These are phyloP conservation scores for Lepidostoma basale DNA, from an alignment of 1,140 invertebrate species.

Conservation along the genomic window DNA sequence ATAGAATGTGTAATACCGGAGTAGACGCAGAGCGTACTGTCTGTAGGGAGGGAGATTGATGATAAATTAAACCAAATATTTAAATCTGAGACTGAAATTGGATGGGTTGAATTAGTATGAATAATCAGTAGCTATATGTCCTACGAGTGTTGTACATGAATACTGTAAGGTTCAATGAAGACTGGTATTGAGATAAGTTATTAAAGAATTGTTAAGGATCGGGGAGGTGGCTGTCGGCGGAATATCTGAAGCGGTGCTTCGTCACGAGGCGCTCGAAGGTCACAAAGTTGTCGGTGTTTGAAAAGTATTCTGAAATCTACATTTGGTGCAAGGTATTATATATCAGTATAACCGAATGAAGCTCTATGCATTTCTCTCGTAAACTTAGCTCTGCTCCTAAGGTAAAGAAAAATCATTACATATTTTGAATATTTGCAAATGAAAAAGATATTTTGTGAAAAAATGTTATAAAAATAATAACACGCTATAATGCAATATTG, in stretches of 20 bases:
- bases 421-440: slow-evolving; percentile 12
- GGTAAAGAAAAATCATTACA: not conserved
- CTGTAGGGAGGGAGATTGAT: slow-evolving; percentile 40
- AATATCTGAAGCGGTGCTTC: slow-evolving; percentile 27
- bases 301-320: slow-evolving; percentile 36
- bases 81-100: slow-evolving; percentile 47
- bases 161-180: slow-evolving; percentile 46
- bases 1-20: slow-evolving; percentile 30
- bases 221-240: slow-evolving; percentile 32
- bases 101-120: slow-evolving; percentile 42
- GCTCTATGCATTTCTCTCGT: slow-evolving; percentile 32
- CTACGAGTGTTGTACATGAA: slow-evolving; percentile 40
- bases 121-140: slow-evolving; percentile 43
- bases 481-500: not conserved
- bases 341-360: slow-evolving; percentile 17
- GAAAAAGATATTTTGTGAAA: slow-evolving; percentile 5
- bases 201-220: slow-evolving; percentile 30
- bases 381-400: slow-evolving; percentile 6
- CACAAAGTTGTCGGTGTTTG: slow-evolving; percentile 37
- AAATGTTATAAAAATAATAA: not conserved
- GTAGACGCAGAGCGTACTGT: slow-evolving; percentile 25
- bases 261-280: slow-evolving; percentile 27
- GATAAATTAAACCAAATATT: slow-evolving; percentile 46
- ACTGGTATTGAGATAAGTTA: slow-evolving; percentile 46
- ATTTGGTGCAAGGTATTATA: slow-evolving; percentile 40